These are phyloP conservation scores for Nymphalis polychloros DNA, from an alignment of 2,888 invertebrate species.

Conservation along the genomic window DNA sequence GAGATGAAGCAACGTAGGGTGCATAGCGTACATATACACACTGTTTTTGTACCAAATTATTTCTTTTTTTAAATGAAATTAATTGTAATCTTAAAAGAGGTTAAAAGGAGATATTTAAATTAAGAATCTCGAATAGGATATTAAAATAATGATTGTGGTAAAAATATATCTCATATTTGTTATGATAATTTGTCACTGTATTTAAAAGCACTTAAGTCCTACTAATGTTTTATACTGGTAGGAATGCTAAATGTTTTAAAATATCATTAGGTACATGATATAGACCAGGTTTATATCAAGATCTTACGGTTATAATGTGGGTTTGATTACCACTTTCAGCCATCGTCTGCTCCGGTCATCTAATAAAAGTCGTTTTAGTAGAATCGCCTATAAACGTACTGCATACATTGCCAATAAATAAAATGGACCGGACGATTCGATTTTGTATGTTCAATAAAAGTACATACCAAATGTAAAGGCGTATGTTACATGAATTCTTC, in stretches of 20 bases:
- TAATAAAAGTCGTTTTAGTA: conserved; percentile 48
- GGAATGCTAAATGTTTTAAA: conserved; percentile 7
- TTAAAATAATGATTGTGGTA: too few relatives aligned
- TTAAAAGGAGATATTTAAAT: too few relatives aligned
- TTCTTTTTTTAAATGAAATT: too few relatives aligned
- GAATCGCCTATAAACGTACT: conserved; percentile 49
- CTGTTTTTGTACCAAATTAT: too few relatives aligned
- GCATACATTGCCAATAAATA: conserved; percentile 66
- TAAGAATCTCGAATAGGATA: too few relatives aligned
- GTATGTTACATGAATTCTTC: conserved; percentile 78
- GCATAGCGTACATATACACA: too few relatives aligned
- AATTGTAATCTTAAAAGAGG: too few relatives aligned
- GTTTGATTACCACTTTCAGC: conserved; percentile 29
- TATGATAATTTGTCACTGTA: too few relatives aligned
- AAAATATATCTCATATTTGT: too few relatives aligned
- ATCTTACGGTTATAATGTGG: conserved; percentile 19
- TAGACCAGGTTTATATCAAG: conserved; percentile 12
- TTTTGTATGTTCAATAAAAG: conserved; percentile 75
- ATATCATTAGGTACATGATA: conserved; percentile 1
- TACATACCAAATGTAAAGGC: conserved; percentile 73
- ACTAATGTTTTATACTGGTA: too few relatives aligned
- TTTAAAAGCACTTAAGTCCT: too few relatives aligned
- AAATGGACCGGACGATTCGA: conserved; percentile 67
- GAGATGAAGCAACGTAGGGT: too few relatives aligned
- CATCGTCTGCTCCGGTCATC: conserved; percentile 40